Percentiles rank a stretch among this genome's conserved stretches.
These are phyloP conservation scores for Lepidurus arcticus DNA, from an alignment of 1,140 invertebrate genomes.

Conservation along the genomic window DNA sequence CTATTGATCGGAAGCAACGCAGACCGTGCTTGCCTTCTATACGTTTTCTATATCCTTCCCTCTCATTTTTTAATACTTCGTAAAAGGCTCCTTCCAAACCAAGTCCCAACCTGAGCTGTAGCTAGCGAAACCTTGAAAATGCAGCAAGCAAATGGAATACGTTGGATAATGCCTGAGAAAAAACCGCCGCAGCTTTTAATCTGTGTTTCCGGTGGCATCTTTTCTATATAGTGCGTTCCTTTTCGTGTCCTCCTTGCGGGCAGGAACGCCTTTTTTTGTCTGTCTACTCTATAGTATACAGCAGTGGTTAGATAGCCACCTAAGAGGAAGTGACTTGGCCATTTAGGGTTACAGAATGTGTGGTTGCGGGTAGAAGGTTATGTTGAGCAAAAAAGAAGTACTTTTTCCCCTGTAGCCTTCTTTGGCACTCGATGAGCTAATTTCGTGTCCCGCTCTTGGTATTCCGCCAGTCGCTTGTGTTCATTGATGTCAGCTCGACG, in stretches of 20 bases:
- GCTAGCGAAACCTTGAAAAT: not conserved
- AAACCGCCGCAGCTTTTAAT: not conserved
- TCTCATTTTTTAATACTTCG: not conserved
- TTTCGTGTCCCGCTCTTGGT: not conserved
- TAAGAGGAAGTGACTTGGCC: conserved; percentile 1
- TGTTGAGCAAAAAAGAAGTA: not conserved
- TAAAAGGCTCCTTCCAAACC: not conserved
- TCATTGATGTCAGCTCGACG: not conserved
- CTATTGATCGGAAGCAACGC: conserved; percentile 4
- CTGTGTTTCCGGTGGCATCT: not conserved
- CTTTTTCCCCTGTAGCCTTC: not conserved
- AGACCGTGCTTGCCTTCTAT: not conserved
- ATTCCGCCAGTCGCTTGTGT: not conserved
- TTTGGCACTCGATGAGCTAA: not conserved
- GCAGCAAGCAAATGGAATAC: not conserved
- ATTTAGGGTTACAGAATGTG: not conserved
- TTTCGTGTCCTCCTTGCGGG: not conserved
- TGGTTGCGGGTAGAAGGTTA: not conserved
- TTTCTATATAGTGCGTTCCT: not conserved
- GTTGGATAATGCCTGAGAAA: not conserved
- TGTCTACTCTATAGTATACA: not conserved
- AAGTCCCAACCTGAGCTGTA: not conserved
- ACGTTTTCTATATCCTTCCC: not conserved
- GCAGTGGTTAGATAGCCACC: not conserved
- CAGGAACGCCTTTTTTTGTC: not conserved